Evolutionary conservation across 2,888 invertebrate species (phyloP).

Genomic region (Orthosia incerta): DNA sequence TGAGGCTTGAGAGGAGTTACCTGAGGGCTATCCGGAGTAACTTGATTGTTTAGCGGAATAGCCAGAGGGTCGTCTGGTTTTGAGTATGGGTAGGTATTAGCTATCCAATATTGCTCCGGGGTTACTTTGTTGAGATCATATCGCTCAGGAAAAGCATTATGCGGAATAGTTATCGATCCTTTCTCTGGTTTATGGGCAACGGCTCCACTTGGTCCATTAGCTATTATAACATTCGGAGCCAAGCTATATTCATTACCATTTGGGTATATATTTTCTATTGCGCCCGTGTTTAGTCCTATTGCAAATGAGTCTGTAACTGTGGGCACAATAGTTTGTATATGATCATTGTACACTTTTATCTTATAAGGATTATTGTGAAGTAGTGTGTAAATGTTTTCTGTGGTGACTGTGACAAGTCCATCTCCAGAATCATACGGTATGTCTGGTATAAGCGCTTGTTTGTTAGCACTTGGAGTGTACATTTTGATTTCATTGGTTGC

Average conservation of each 20-base stretch:
- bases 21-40: neutral
- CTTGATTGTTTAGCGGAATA: neutral
- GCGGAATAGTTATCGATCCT: neutral
- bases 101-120: conserved; percentile 8
- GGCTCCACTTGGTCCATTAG: conserved; percentile 8
- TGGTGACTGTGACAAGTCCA: conserved; percentile 45
- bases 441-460: conserved; percentile 79
- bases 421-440: conserved; percentile 71
- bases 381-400: conserved; percentile 53
- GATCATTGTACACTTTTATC: conserved; percentile 45
- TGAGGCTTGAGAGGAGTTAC: neutral
- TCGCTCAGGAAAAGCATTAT: neutral
- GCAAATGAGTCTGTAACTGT: conserved; percentile 18
- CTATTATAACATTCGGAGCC: neutral
- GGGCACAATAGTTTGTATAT: conserved; percentile 17
- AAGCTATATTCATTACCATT: conserved; percentile 26
- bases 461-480: conserved; percentile 74
- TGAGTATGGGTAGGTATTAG: conserved; percentile 20
- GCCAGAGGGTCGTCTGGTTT: conserved; percentile 2
- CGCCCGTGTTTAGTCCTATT: conserved; percentile 54
- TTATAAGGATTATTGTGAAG: conserved; percentile 49
- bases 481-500: conserved; percentile 66
- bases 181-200: conserved; percentile 7
- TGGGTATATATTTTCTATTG: conserved; percentile 45
- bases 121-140: neutral